Percentiles rank a stretch among this genome's conserved stretches.
phyloP scores from a whole-genome alignment of 2,113 vertebrate genomes.

The Tyto alba region DNA sequence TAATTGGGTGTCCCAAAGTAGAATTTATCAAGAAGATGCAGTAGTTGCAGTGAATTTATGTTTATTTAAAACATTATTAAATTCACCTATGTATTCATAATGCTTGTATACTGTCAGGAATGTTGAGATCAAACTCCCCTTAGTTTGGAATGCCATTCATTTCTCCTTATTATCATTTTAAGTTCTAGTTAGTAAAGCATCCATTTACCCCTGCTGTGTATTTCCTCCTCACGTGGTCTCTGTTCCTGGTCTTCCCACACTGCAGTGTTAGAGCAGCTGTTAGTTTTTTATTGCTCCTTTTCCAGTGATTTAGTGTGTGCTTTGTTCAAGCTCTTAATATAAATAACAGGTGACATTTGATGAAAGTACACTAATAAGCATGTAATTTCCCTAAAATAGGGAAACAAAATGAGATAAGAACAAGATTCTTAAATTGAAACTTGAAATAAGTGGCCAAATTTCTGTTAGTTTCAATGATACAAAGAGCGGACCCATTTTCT shows the following conservation, averaged over 20 bases:
- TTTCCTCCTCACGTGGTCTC: not conserved
- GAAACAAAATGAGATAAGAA: not conserved
- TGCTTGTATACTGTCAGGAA: not conserved
- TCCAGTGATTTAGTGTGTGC: not conserved
- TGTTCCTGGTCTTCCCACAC: not conserved
- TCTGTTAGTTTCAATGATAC: not conserved
- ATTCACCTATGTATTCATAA: not conserved
- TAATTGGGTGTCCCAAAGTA: not conserved
- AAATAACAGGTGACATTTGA: not conserved
- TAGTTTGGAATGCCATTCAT: not conserved
- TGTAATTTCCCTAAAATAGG: not conserved
- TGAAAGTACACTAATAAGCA: not conserved
- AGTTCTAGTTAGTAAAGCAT: not conserved
- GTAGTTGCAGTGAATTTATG: not conserved
- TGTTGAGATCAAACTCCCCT: not conserved
- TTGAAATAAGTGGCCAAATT: not conserved
- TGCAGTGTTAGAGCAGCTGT: accelerated
- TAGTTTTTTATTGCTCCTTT: not conserved
- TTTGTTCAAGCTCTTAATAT: not conserved
- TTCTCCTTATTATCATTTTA: not conserved
- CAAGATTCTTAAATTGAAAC: not conserved
- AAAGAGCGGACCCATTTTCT: not conserved
- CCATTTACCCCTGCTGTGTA: not conserved
- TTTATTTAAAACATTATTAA: not conserved
- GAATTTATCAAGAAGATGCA: not conserved